Evolutionary conservation across 2,113 vertebrate genomes (phyloP).

Genomic region (Rynchops niger): DNA sequence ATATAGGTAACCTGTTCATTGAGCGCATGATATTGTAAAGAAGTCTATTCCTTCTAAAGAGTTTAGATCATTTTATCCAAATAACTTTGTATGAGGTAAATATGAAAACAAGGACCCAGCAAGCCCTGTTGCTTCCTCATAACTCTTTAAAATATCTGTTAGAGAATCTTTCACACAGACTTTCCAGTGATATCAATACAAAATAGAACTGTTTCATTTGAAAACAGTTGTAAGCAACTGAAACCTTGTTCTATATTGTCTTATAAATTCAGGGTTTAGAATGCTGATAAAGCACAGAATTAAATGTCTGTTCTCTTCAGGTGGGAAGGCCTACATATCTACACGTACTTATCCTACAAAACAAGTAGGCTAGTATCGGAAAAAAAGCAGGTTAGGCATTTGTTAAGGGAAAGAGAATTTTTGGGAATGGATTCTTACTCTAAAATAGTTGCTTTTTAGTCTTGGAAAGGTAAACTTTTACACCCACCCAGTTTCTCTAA

Average conservation of each 20-base stretch:
- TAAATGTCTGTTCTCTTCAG: background rate
- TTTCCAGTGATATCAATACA: background rate
- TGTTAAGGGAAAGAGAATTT: background rate
- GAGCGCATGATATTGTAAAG: background rate
- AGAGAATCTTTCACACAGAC: background rate
- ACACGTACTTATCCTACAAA: background rate
- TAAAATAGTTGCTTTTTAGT: background rate
- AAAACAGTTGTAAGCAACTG: background rate
- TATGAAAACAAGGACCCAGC: background rate
- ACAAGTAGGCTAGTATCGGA: background rate
- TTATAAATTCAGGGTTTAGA: background rate
- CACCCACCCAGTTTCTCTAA: background rate
- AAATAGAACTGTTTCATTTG: background rate
- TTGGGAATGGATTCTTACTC: background rate
- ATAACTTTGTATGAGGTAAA: background rate
- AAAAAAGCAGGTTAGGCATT: background rate
- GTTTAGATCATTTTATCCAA: background rate
- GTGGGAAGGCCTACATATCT: background rate
- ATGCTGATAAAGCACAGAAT: background rate
- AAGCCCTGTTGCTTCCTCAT: background rate
- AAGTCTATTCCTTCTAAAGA: background rate
- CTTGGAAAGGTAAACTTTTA: background rate
- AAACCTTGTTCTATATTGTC: background rate
- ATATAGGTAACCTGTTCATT: background rate
- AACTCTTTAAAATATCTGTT: background rate